Evolutionary conservation across 1,140 invertebrate species (phyloP), one percentile per base, ranked within the genome.

Genomic region (Drosophila nikananu): DNA sequence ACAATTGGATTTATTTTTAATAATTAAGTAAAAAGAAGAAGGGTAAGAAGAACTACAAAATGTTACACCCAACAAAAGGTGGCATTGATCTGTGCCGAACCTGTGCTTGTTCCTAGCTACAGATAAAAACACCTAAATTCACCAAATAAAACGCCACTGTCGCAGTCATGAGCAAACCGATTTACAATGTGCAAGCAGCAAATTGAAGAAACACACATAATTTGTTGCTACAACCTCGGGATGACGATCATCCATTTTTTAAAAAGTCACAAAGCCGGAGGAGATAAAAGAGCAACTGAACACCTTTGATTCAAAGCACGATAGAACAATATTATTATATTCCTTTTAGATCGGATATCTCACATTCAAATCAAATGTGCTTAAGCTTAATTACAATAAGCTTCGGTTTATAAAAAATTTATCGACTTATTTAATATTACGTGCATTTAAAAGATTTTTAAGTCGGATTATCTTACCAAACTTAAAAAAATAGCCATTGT

Each of bases 401-500:
- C 0, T 7, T 17, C 2, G 15, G 5, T 17, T 44, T 19, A 6
- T 21, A 13, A 5, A 39, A 17, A 39, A 17, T 6, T 12, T 0
- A 44, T 21, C 10, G 2, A 13, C 21, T 46, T 6, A 5, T 46
- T 46, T 21, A 21, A 32, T 9, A 32, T 10, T 32, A 32, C 7
- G 32, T 7, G 12, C 7, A 44, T 12, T 19, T 6, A 12, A 4
- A 21, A 13, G 46, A 15, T 48, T 3, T 48, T 13, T 8, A 27
- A 27, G 9, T 51, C 5, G 10, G 8, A 12, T 30, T 7, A 25
- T 21, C 54, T 41, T 64, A 65, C 62, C 37, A 12, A 13, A 42
- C 6, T 13, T 8, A 42, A 61, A 30, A 61, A 15, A 7, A 61
- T 59, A 32, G 62, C 54, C 54, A 64, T 64, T 9, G 15, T 64